These are phyloP conservation scores for Synergus laeviventris DNA, from an alignment of 2,888 invertebrate genomes.

Conservation along the genomic window DNA sequence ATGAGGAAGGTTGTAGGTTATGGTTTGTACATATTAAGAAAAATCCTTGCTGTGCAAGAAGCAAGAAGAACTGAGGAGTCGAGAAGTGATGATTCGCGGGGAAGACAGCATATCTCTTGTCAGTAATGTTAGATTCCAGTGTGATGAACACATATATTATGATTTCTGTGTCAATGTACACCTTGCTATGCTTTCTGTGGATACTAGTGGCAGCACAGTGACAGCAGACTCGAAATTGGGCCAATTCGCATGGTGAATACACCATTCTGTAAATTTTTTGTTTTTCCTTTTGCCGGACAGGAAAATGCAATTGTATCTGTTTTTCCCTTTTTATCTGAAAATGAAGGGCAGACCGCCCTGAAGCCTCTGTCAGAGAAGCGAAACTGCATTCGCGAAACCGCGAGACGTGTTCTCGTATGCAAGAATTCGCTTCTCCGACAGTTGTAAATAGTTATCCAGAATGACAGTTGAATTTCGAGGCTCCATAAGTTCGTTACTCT, in stretches of 20 bases:
- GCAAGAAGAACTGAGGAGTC: conserved; percentile 40
- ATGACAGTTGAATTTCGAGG: conserved; percentile 69
- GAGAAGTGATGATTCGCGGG: conserved; percentile 49
- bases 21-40: too few relatives aligned
- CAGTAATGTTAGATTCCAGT: conserved; percentile 68
- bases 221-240: not conserved
- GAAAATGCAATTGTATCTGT: not conserved
- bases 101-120: conserved; percentile 62
- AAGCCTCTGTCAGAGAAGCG: conserved; percentile 46
- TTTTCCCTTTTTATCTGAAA: not conserved
- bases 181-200: conserved; percentile 12
- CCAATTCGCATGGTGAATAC: too few relatives aligned
- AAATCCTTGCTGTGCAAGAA: conserved; percentile 38
- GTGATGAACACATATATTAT: conserved; percentile 67
- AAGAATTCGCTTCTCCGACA: conserved; percentile 62
- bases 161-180: conserved; percentile 67
- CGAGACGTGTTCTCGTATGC: conserved; percentile 59
- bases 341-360: conserved; percentile 64
- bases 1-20: too few relatives aligned
- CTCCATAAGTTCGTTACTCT: conserved; percentile 61
- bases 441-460: conserved; percentile 71
- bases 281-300: not conserved
- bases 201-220: not conserved
- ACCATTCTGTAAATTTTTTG: too few relatives aligned
- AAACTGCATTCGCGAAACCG: not conserved